phyloP scores from a whole-genome alignment of 1,140 invertebrate species.

The Ceratitis capitata region DNA sequence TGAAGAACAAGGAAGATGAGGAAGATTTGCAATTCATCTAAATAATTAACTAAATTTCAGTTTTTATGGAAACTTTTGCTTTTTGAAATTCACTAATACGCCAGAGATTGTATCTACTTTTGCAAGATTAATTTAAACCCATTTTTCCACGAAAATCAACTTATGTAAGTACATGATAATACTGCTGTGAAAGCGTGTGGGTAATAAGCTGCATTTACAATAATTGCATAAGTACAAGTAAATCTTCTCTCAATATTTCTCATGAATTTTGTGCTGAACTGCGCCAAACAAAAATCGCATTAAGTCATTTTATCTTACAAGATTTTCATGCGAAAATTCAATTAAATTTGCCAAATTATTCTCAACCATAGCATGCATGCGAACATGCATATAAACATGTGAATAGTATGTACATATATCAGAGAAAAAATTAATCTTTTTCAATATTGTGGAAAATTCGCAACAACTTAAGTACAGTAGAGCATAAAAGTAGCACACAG shows the following conservation, averaged over 20 bases:
- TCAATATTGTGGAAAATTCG: too few species aligned
- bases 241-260: background rate
- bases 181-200: background rate
- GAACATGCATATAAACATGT: background rate
- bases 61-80: too few species aligned
- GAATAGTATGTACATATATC: background rate
- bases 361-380: background rate
- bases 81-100: too few species aligned
- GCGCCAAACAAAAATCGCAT: background rate
- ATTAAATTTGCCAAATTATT: slow-evolving; percentile 15
- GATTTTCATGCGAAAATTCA: slow-evolving; percentile 30
- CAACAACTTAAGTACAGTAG: background rate
- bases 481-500: background rate
- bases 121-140: too few species aligned
- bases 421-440: too few species aligned
- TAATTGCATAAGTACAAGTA: background rate
- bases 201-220: background rate
- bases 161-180: background rate
- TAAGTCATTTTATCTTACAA: slow-evolving; percentile 14
- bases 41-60: too few species aligned
- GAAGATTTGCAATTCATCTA: too few species aligned
- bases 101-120: too few species aligned
- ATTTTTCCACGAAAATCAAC: background rate
- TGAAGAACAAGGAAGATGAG: too few species aligned
- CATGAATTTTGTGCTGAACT: background rate